Base-by-base conservation (phyloP, 2,113 vertebrate species). In the Grammomys dolichurus region DNA sequence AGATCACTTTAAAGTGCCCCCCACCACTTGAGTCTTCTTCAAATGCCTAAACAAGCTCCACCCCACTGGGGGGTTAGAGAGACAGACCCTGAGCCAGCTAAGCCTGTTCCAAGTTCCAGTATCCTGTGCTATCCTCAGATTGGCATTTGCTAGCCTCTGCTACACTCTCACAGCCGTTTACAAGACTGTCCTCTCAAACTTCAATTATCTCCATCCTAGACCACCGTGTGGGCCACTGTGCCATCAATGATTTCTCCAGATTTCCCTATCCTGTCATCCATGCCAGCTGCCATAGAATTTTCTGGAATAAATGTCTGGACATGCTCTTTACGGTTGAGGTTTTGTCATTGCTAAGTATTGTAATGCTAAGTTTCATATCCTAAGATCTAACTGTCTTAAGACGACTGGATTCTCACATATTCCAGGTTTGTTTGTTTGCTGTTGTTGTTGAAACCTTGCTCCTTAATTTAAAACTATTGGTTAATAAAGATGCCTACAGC, bases 1-100 rank as follows among this genome's bases (percentile, higher is more conserved):
- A 54, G 65, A 90, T 88, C 89, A 63, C 36, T 40, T 81, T 36
- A 63, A 76, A 92, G 76, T 69, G 72, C 54, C 43, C 81, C 96
- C 92, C 20, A 28, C 94, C 19, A 17, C 90, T 95, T 36, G 31
- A 77, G 51, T 72, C n/a, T 54, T 56, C 33, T 87, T 92, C 58
- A 46, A 65, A 46, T 3, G 31, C 54, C 69, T 60, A 8, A 33
- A 58, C 24, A 24, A 28, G 33, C 60, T 8, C n/a, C 0, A 0
- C 90, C 1, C 1, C 51, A n/a, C 67, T 6, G 4, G 75, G 51
- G 75, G 1, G 20, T 63, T 70, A 26, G 20, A 26, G 63, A 1
- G 46, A 4, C 36, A 33, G 58, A n/a, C 20, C 22, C 10, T 31
- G n/a, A 81, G 69, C 26, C 87, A 75, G 8, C 76, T 43, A 87